phyloP scores from a whole-genome alignment of 2,888 invertebrate genomes.

The Plebejus melissa region DNA sequence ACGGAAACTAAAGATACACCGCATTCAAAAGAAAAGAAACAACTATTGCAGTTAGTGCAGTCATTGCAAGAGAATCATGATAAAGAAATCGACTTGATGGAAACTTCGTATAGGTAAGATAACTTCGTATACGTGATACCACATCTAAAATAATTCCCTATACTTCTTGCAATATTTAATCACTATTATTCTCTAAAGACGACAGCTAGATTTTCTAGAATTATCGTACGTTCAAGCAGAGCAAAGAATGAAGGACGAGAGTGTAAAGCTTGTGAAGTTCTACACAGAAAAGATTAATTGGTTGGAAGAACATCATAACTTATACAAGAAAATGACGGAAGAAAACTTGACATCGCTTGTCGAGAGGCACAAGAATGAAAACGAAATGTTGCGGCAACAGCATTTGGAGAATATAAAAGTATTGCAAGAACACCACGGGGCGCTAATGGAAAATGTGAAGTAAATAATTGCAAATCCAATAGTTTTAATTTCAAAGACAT shows the following conservation, averaged over 20 bases:
- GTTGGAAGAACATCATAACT: slow-evolving; percentile 73
- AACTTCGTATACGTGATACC: neutral
- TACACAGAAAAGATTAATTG: slow-evolving; percentile 73
- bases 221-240: slow-evolving; percentile 77
- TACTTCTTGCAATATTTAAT: neutral
- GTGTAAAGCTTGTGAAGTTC: slow-evolving; percentile 68
- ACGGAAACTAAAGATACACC: slow-evolving; percentile 51
- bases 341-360: slow-evolving; percentile 67
- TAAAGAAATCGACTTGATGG: slow-evolving; percentile 81
- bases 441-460: slow-evolving; percentile 79
- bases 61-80: slow-evolving; percentile 79
- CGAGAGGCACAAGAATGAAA: slow-evolving; percentile 66
- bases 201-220: slow-evolving; percentile 79
- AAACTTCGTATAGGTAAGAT: slow-evolving; percentile 80
- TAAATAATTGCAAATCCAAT: slow-evolving; percentile 39
- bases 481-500: neutral
- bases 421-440: slow-evolving; percentile 71
- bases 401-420: slow-evolving; percentile 68
- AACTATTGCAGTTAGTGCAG: slow-evolving; percentile 69
- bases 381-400: slow-evolving; percentile 62
- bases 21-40: slow-evolving; percentile 57
- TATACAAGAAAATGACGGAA: slow-evolving; percentile 73
- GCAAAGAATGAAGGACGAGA: slow-evolving; percentile 79
- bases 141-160: neutral
- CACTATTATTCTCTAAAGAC: slow-evolving; percentile 49